Conservation (phyloP, 2,888 invertebrate genomes). For the Odontocolon sp. region DNA sequence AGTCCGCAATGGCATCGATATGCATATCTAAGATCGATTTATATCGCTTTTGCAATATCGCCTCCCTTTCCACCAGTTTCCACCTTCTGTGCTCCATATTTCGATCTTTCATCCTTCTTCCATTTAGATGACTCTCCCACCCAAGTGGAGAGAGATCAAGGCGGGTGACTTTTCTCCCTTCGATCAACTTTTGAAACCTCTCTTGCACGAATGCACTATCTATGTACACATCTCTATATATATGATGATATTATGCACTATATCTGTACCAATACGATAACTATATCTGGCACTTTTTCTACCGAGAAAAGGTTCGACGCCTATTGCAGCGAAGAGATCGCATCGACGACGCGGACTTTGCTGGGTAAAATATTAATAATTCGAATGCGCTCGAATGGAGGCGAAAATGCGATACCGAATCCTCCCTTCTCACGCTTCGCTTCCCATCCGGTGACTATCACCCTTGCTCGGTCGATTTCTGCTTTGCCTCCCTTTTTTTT, state of each 20-base stretch:
- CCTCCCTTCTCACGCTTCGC: conserved; percentile 35
- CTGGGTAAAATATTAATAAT: conserved; percentile 75
- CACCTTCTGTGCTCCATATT: neutral
- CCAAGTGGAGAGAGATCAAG: neutral
- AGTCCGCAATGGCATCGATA: conserved; percentile 18
- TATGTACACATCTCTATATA: conserved; percentile 7
- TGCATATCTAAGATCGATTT: neutral
- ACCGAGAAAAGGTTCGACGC: conserved; percentile 35
- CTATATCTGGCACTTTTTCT: conserved; percentile 28
- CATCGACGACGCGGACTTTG: conserved; percentile 40
- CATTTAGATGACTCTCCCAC: neutral
- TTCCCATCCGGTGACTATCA: conserved; percentile 6
- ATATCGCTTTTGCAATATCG: neutral
- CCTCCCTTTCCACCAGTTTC: neutral
- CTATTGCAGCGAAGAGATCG: conserved; percentile 24
- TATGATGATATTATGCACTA: conserved; percentile 12
- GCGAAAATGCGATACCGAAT: conserved; percentile 74
- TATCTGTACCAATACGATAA: neutral
- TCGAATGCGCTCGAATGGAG: conserved; percentile 70
- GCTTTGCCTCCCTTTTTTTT: conserved; percentile 45
- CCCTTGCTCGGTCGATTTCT: conserved; percentile 52
- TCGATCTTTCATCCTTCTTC: neutral
- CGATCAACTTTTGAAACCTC: conserved; percentile 42
- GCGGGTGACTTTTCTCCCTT: conserved; percentile 16
- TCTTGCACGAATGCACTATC: conserved; percentile 1